Conservation (phyloP, 2,113 vertebrate genomes). For the Cryptotis parvus region DNA sequence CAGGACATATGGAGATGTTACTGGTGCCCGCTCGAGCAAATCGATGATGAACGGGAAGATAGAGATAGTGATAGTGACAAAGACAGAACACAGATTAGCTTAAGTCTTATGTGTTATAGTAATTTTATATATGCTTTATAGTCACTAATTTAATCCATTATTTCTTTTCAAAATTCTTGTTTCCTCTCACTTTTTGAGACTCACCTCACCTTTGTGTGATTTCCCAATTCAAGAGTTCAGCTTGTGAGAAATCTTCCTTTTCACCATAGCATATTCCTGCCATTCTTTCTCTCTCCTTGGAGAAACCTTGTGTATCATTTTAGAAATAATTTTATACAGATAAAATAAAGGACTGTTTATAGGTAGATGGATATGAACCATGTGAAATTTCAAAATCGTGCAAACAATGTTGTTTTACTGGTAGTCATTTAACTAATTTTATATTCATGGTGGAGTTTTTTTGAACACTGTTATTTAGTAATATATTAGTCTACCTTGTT, state of each 20-base stretch:
- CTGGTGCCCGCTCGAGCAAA: no score
- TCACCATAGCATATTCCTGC: neutral
- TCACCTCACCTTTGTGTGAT: neutral
- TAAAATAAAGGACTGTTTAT: neutral
- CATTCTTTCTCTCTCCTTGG: neutral
- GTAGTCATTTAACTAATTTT: neutral
- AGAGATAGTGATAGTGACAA: no score
- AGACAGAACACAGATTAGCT: neutral
- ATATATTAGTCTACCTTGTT: neutral
- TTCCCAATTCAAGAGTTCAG: neutral
- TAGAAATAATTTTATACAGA: neutral
- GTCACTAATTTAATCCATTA: neutral
- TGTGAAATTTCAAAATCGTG: no score
- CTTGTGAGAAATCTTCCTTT: neutral
- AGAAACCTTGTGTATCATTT: neutral
- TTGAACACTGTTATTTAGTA: neutral
- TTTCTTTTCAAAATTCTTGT: neutral
- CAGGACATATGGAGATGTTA: no score
- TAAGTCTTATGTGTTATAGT: neutral
- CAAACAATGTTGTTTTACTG: neutral
- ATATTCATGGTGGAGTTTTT: neutral
- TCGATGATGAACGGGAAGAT: no score
- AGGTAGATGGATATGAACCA: neutral
- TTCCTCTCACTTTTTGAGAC: neutral
- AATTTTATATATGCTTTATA: no score